Base-by-base conservation (phyloP, 2,113 vertebrate species). In the Octodon degus region DNA sequence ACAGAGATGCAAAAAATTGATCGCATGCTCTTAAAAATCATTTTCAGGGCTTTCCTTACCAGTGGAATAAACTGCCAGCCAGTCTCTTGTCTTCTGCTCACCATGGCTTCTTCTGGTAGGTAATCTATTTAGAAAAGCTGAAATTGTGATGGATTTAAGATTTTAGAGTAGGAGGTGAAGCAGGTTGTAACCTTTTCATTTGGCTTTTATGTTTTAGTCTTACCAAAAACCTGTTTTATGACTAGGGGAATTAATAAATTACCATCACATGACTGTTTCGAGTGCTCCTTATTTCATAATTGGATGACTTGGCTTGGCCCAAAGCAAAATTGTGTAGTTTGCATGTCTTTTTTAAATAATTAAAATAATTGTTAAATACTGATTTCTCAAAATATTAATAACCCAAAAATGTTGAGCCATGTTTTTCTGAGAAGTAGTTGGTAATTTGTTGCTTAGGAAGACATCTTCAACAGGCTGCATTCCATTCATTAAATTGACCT, bases 71-170 rank as follows among this genome's bases (percentile, higher is more conserved):
- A 96, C 95, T 87, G 89, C 94, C 97, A 88, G 70, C 93, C 97
- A 90, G 70, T 92, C 95, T 97, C 97, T 95, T 96, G 85, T 97
- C 97, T 97, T 97, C 96, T 96, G 10, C 96, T 96, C 97, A 93
- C 90, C 98, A 99, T 99, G 98, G 98, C 98, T 97, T 98, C 98
- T 97, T 99, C 98, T 98, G 98, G 98, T 99, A 98, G 60, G 98
- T 98, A 84, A 74, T 92, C 65, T 80, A n/a, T 47, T 17, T 47
- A 87, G 81, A 95, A 93, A 97, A 95, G 79, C 88, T 94, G 81
- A 80, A 85, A 93, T 90, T 53, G 30, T 81, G 90, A 60, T 65
- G 74, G 81, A 90, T 7, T 90, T 86, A 50, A 3, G 63, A 65
- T 91, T 93, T 90, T 55, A 93, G 55, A 96, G 68, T 67, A 93